Base-by-base conservation (phyloP, 2,888 invertebrate genomes). In the Ochropleura plecta region DNA sequence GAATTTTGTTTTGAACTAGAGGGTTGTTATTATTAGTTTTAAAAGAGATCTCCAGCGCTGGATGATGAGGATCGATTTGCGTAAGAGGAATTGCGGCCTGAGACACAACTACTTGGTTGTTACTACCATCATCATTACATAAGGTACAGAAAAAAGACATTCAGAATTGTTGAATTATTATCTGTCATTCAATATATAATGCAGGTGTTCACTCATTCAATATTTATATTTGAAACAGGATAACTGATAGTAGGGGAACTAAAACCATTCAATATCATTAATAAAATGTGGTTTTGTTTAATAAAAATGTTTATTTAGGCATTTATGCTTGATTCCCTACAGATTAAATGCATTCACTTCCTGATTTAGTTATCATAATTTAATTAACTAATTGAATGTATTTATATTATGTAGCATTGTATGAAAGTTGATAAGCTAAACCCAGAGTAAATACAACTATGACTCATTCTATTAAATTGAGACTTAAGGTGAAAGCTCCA, bases 161-260 rank as follows among this genome's bases (percentile, higher is more conserved):
- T 62, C 48, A 60, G 12, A 46, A 40, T 66, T 16, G 44, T 73
- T 55, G 10, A 62, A 73, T 66, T 66, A 46, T 49, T 8, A 59
- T 69, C 44, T 20, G 2, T 20, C 75, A 59, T 12, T 68, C 10
- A 30, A 55, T 20, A 30, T 10, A 12, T 20, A n/a, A 59, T 48
- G 51, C 81, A 81, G 66, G 81, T 79, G 76, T 76, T n/a, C 53
- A 80, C 6, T 66, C 66, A 81, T 76, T 66, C 76, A 81, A 63
- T 81, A 81, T 75, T 79, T 69, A 66, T 51, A 42, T 66, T 80
- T 67, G 40, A 63, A 81, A 67, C 62, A 79, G 81, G 79, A 79
- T 63, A 70, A 70, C 14, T 53, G 53, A 3, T n/a, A 8, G 44
- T 63, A 74, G n/a, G 66, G 30, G 70, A 79, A 67, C 42, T 40